A percentile compares a stretch with the other conserved stretches of the same genome.
phyloP scores from a whole-genome alignment of 1,140 invertebrate species.

The Tetragonula clypearis region DNA sequence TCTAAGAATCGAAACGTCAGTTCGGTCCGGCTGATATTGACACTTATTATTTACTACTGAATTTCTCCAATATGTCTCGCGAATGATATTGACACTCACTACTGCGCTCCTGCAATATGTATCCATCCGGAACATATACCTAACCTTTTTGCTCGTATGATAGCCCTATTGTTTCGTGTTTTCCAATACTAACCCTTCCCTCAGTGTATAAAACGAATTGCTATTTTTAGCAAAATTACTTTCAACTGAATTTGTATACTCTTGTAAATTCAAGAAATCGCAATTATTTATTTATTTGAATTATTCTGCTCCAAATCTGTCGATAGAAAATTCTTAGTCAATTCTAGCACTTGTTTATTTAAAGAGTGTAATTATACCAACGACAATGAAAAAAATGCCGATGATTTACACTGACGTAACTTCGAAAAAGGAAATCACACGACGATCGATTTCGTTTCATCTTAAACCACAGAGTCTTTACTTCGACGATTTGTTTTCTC shows the following conservation, averaged over 20 bases:
- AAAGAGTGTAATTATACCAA: too few species aligned
- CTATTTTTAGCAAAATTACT: neutral
- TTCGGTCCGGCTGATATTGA: constrained; percentile 21
- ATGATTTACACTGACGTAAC: too few species aligned
- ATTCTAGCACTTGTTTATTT: too few species aligned
- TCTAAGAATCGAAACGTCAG: neutral
- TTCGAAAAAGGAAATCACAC: too few species aligned
- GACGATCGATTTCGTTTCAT: too few species aligned
- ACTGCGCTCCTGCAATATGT: neutral
- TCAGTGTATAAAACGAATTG: too few species aligned
- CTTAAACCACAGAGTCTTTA: too few species aligned
- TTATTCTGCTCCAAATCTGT: too few species aligned
- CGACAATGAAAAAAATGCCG: too few species aligned
- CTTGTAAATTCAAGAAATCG: neutral
- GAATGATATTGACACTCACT: constrained; percentile 38
- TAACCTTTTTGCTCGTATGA: neutral
- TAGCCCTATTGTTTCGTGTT: neutral
- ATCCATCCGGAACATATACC: neutral
- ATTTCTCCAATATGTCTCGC: constrained; percentile 17
- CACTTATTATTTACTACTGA: constrained; percentile 43
- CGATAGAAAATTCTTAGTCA: too few species aligned
- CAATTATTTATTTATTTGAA: too few species aligned
- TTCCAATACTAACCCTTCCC: neutral
- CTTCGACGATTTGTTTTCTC: too few species aligned
- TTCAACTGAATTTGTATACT: neutral